Evolutionary conservation across 2,113 vertebrate species (phyloP).

Genomic region (Crotophaga sulcirostris): DNA sequence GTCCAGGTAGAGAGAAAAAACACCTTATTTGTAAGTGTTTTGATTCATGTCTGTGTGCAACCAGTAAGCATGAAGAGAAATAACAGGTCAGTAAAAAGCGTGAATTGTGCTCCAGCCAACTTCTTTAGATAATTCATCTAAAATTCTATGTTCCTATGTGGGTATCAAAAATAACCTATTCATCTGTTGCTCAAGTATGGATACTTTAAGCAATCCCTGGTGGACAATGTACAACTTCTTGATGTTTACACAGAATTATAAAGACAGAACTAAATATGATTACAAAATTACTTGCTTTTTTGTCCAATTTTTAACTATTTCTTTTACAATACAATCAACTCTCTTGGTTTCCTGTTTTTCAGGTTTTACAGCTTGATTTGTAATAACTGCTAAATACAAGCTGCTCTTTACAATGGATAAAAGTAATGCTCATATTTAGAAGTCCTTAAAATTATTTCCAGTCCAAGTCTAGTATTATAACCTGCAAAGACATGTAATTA

Average conservation of each 20-base stretch:
- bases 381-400: constrained; percentile 27
- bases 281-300: background rate
- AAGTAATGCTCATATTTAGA: constrained; percentile 27
- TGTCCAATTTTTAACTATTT: background rate
- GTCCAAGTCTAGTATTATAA: background rate
- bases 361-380: background rate
- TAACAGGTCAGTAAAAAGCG: constrained; percentile 27
- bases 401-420: background rate
- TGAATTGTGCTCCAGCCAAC: constrained; percentile 9
- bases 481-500: background rate
- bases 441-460: constrained; percentile 37
- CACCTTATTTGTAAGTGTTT: constrained; percentile 55
- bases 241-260: background rate
- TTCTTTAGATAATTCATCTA: constrained; percentile 24
- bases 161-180: background rate
- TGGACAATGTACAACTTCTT: background rate
- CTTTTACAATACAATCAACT: background rate
- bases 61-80: constrained; percentile 6
- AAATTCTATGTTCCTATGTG: background rate
- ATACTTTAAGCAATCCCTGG: background rate
- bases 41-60: constrained; percentile 46
- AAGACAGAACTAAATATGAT: background rate
- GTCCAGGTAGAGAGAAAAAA: constrained; percentile 1
- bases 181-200: background rate
- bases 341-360: background rate